phyloP scores from a whole-genome alignment of 64 coral and sea anemone species.

The Pachyseris speciosa region DNA sequence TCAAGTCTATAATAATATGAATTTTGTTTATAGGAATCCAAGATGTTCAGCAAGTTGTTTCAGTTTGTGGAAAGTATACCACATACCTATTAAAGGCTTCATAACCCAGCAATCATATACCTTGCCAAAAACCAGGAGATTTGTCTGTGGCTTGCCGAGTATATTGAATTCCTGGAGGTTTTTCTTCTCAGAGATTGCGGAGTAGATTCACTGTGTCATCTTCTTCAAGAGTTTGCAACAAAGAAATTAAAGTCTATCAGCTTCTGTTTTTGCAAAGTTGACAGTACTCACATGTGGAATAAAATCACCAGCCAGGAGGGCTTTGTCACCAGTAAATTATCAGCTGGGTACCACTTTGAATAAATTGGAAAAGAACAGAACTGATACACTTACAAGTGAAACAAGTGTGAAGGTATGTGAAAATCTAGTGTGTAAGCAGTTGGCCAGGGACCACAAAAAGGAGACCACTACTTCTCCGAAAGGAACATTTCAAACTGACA shows the following conservation, averaged over 20 bases:
- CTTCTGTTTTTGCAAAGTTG: conserved; percentile 66
- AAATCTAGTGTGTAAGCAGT: too few species aligned
- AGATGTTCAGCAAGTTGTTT: conserved; percentile 11
- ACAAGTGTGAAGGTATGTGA: neutral
- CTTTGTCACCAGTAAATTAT: conserved; percentile 1
- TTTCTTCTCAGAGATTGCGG: conserved; percentile 60
- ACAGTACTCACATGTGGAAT: conserved; percentile 18
- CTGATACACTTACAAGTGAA: neutral
- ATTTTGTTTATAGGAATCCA: conserved; percentile 1
- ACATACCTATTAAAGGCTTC: conserved; percentile 53
- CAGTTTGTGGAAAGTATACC: conserved; percentile 60
- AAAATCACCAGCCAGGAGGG: conserved; percentile 16
- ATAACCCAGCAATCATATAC: conserved; percentile 40
- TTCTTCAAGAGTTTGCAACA: conserved; percentile 53
- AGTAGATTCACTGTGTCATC: conserved; percentile 31
- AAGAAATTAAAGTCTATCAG: conserved; percentile 67
- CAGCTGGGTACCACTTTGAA: neutral
- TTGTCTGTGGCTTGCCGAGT: conserved; percentile 34
- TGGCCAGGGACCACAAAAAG: neutral
- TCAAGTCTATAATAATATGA: too few species aligned
- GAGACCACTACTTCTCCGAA: neutral
- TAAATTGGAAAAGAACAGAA: neutral
- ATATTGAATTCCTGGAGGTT: conserved; percentile 66
- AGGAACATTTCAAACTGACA: neutral
- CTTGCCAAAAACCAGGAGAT: conserved; percentile 45